Percentiles rank a stretch among this genome's conserved stretches.
phyloP scores from a whole-genome alignment of 2,888 invertebrate genomes.

The Eupeodes latifasciatus region DNA sequence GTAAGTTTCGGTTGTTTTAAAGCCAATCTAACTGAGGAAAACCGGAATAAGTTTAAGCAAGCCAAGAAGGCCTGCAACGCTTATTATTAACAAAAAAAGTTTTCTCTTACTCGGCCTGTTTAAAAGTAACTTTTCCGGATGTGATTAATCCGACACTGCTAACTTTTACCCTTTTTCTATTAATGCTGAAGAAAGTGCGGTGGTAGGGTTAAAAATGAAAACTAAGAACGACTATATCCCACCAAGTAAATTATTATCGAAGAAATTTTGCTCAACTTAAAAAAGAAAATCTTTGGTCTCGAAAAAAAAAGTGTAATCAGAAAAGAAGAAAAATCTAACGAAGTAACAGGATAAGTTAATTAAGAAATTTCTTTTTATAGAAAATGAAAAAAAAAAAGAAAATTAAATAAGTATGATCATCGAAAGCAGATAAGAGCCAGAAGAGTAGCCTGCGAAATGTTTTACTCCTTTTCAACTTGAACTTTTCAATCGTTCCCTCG shows the following conservation, averaged over 20 bases:
- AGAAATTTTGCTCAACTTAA: constrained; percentile 43
- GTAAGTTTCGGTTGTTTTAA: no score
- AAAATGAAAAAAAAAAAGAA: constrained; percentile 34
- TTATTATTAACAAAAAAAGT: no score
- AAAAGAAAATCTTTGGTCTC: constrained; percentile 51
- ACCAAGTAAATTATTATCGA: constrained; percentile 68
- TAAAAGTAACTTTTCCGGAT: not conserved
- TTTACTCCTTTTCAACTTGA: constrained; percentile 39
- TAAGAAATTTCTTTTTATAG: constrained; percentile 71
- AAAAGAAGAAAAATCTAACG: constrained; percentile 51
- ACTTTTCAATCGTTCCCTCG: constrained; percentile 53
- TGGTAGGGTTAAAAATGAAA: constrained; percentile 23
- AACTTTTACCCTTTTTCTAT: not conserved
- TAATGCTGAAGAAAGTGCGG: not conserved
- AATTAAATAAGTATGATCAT: constrained; percentile 64
- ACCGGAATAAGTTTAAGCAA: no score
- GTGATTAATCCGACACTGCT: not conserved
- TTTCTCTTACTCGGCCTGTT: no score
- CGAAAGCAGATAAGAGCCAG: constrained; percentile 25
- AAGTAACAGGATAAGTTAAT: constrained; percentile 74
- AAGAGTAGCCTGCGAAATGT: constrained; percentile 32
- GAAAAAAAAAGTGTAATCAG: constrained; percentile 21
- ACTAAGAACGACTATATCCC: constrained; percentile 37
- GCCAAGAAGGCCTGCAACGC: no score
- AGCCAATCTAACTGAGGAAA: no score